Evolutionary conservation across 2,888 invertebrate genomes (phyloP), one percentile per base, ranked within the genome.

Genomic region (Protodeltote pygarga): DNA sequence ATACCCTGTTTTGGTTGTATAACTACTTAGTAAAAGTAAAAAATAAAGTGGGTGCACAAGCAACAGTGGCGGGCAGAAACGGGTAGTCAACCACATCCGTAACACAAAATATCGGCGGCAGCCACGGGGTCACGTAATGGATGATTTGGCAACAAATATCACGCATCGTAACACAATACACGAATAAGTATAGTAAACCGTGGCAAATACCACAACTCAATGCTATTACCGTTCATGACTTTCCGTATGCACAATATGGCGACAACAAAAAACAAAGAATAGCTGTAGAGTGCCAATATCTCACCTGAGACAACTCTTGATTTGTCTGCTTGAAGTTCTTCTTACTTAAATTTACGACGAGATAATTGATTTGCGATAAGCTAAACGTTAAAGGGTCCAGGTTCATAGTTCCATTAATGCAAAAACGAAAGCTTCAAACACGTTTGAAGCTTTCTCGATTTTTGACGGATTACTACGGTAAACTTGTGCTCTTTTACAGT

Each of bases 351-450:
- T 96, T 97, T 93, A 95, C 95, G 94, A 98, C 97, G 93, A 98
- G 96, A 95, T 96, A 96, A 96, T 96, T 97, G 94, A 98, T 98
- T 96, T 98, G 98, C 95, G 97, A 97, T 96, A 98, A 96, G 95
- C 98, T 97, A 96, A 98, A 97, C 95, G 97, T 97, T 95, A 98
- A 95, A 95, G 98, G 96, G 95, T 98, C 98, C 95, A 98, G 97
- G 97, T 97, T 97, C 98, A 98, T 98, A 97, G 96, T 97, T 97
- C 97, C 97, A 95, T 95, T 94, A 95, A 95, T 93, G 94, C 95
- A 94, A 95, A 95, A 94, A 94, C 96, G 97, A 97, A 97, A 97
- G 97, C 97, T 97, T 97, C 97, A 97, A 97, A 96, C 94, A 93
- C 93, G 94, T 94, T 96, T 96, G 96, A 97, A 97, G 96, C 96